Evolutionary conservation across 1,140 invertebrate species (phyloP).

Genomic region (Eumeta japonica): DNA sequence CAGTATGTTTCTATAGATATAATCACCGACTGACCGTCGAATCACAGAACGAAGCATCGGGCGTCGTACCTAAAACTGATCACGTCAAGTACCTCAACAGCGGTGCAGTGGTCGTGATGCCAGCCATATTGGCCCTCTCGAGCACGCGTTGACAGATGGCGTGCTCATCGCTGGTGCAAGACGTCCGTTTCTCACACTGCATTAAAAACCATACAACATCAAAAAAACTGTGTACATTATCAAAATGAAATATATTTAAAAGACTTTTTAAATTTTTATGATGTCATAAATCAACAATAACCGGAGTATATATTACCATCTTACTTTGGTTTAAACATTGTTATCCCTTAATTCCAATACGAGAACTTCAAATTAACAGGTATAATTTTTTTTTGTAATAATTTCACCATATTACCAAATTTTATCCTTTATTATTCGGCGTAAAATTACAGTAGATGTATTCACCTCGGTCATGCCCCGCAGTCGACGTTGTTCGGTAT

Average conservation of each 20-base stretch:
- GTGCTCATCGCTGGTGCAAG: constrained; percentile 21
- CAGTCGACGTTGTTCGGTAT: constrained; percentile 74
- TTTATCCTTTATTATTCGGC: no score
- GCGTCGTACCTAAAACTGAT: constrained; percentile 2
- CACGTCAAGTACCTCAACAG: constrained; percentile 58
- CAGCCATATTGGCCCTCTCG: constrained; percentile 77
- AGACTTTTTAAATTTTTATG: no score
- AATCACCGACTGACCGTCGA: constrained; percentile 3
- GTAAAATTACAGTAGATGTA: no score
- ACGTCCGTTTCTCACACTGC: constrained; percentile 53
- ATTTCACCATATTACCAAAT: no score
- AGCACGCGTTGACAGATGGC: constrained; percentile 63
- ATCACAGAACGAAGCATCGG: constrained; percentile 5
- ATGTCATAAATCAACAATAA: no score
- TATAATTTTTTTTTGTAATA: no score
- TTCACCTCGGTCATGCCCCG: constrained; percentile 85
- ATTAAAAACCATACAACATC: no score
- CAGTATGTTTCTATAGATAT: no score
- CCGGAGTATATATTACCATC: no score
- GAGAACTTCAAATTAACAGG: no score
- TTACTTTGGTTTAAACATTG: no score
- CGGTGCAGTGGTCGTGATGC: constrained; percentile 65
- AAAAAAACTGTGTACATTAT: constrained; percentile 53
- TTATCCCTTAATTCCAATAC: no score
- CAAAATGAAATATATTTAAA: neutral